Conservation (phyloP, 2,797 vertebrate species). For the Poecilia picta region DNA sequence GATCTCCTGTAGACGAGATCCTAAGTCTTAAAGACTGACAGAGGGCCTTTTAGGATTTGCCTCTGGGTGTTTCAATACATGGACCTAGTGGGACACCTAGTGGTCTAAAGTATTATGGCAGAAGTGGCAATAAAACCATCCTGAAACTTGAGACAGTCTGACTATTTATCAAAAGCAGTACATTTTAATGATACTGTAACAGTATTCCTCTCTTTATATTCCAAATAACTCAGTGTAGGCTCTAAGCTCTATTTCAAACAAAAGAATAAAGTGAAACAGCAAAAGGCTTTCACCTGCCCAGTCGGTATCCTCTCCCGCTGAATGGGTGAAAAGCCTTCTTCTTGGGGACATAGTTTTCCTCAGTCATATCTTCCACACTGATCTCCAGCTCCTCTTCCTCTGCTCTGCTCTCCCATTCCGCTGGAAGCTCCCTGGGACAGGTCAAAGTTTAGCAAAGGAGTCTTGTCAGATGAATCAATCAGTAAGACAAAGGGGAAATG, state of each 20-base stretch:
- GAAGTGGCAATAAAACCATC: background rate
- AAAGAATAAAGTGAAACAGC: accelerated
- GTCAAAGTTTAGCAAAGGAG: slow-evolving; percentile 29
- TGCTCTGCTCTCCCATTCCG: slow-evolving; percentile 86
- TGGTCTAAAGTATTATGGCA: slow-evolving; percentile 47
- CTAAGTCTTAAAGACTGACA: slow-evolving; percentile 1
- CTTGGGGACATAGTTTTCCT: slow-evolving; percentile 84
- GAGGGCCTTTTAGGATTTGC: slow-evolving; percentile 3
- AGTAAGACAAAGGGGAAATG: slow-evolving; percentile 36
- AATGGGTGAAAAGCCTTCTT: slow-evolving; percentile 92
- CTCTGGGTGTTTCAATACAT: slow-evolving; percentile 22
- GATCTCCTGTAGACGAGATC: background rate
- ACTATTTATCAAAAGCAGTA: background rate
- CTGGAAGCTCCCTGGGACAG: slow-evolving; percentile 87
- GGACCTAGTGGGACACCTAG: slow-evolving; percentile 73
- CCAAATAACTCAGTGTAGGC: background rate
- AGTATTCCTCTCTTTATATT: background rate
- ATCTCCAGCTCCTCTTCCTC: slow-evolving; percentile 93
- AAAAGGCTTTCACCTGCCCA: slow-evolving; percentile 87
- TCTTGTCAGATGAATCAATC: slow-evolving; percentile 45
- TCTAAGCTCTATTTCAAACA: background rate
- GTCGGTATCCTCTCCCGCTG: slow-evolving; percentile 90
- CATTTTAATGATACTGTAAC: background rate
- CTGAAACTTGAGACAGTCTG: background rate
- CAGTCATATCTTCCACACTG: slow-evolving; percentile 92